Evolutionary conservation across 2,797 vertebrate genomes (phyloP).

Genomic region (Danio jaintianensis): DNA sequence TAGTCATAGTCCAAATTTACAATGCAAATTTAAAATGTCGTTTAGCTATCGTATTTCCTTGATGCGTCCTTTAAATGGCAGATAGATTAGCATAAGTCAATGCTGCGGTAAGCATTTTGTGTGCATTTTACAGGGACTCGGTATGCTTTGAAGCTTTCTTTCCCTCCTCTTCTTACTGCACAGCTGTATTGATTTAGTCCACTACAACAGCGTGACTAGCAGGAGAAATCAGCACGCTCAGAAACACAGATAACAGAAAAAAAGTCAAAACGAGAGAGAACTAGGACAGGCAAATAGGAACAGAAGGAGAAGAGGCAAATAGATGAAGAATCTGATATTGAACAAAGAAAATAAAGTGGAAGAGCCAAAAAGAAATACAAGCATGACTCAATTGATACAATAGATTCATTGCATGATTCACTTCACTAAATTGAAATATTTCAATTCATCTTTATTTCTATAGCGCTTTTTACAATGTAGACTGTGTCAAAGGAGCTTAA

Average conservation of each 20-base stretch:
- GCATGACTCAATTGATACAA: not conserved
- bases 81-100: conserved; percentile 25
- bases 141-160: conserved; percentile 80
- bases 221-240: conserved; percentile 74
- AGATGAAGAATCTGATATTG: conserved; percentile 4
- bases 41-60: not conserved
- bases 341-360: not conserved
- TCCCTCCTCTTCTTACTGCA: conserved; percentile 63
- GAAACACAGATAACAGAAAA: conserved; percentile 35
- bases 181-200: conserved; percentile 84
- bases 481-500: too few relatives aligned
- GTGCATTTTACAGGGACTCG: conserved; percentile 62
- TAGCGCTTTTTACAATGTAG: too few relatives aligned
- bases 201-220: conserved; percentile 77
- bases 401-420: not conserved
- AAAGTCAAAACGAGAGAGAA: conserved; percentile 1
- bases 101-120: not conserved
- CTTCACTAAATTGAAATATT: not conserved
- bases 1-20: not conserved
- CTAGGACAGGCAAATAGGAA: not conserved
- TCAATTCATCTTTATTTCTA: not conserved
- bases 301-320: not conserved
- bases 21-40: not conserved
- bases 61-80: not conserved
- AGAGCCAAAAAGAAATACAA: not conserved